Evolutionary conservation across 2,113 vertebrate genomes (phyloP), one percentile per base, ranked within the genome.

Genomic region (Cepphus grylle): DNA sequence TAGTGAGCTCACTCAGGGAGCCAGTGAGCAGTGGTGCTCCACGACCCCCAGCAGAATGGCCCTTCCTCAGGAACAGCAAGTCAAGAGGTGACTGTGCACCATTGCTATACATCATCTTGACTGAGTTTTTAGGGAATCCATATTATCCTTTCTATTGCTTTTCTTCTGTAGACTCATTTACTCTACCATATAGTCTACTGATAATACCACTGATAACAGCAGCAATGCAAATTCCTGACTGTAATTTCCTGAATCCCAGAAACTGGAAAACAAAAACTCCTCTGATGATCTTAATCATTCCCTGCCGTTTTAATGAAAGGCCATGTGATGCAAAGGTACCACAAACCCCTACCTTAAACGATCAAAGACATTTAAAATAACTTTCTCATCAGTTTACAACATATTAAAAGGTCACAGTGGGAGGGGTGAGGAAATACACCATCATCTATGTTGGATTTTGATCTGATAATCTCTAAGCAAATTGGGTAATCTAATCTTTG

Each of bases 401-500:
- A 50, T 22, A 77, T 52, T 93, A 65, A 94, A 94, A 97, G 81
- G 89, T 94, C 94, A 95, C 38, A 66, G 93, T n/a, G 55, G 91
- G 84, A 95, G 66, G 71, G 20, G 18, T 71, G 67, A 86, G 55
- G 55, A 88, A 95, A 74, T 47, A 78, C 2, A 85, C 15, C n/a
- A 81, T 36, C 58, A 95, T 16, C 34, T 94, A 55, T 17, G 32
- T 3, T 66, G 40, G 40, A 66, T 88, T 95, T 90, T 90, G 71
- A 92, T 95, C 67, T 88, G 59, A 82, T 90, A 91, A 88, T 62
- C 42, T 87, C 56, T 86, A 83, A 72, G 15, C 67, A 81, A 93
- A 58, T 11, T 27, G 16, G 29, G 67, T 59, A 74, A 88, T 66
- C 73, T 69, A 11, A 81, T 80, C 81, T 93, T 80, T 59, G 38